phyloP scores from a whole-genome alignment of 2,888 invertebrate species.

The Lasius fuliginosus region DNA sequence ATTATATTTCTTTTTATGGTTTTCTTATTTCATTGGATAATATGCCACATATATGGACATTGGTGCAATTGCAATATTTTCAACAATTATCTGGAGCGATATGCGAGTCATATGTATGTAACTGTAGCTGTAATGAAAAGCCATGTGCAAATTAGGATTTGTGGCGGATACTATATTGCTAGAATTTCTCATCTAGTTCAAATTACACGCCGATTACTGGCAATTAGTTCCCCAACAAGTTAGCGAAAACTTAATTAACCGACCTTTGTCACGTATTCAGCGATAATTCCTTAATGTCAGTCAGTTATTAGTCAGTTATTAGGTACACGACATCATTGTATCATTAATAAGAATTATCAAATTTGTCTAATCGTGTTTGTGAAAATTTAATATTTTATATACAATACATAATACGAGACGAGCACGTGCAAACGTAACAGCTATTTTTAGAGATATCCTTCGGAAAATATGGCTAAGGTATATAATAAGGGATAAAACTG shows the following conservation, averaged over 20 bases:
- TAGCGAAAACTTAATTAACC: slow-evolving; percentile 30
- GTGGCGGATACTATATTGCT: not conserved
- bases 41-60: too few species aligned
- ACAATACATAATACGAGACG: not conserved
- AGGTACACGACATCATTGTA: not conserved
- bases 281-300: slow-evolving; percentile 23
- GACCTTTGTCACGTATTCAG: not conserved
- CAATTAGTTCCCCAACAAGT: slow-evolving; percentile 4
- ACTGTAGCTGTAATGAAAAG: slow-evolving; percentile 5
- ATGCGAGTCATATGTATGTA: not conserved
- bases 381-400: not conserved
- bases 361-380: not conserved
- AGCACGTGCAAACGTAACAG: not conserved
- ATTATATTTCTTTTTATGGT: not conserved
- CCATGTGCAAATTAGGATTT: slow-evolving; percentile 20
- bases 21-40: not conserved
- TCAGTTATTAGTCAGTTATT: not conserved
- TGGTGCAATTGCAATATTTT: slow-evolving; percentile 6
- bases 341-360: not conserved
- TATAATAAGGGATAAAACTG: slow-evolving; percentile 78
- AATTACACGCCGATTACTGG: slow-evolving; percentile 11
- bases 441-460: slow-evolving; percentile 2
- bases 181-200: slow-evolving; percentile 21
- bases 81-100: not conserved
- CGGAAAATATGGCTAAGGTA: slow-evolving; percentile 52